Conservation (phyloP, 2,797 vertebrate species). For the Sparus aurata region DNA sequence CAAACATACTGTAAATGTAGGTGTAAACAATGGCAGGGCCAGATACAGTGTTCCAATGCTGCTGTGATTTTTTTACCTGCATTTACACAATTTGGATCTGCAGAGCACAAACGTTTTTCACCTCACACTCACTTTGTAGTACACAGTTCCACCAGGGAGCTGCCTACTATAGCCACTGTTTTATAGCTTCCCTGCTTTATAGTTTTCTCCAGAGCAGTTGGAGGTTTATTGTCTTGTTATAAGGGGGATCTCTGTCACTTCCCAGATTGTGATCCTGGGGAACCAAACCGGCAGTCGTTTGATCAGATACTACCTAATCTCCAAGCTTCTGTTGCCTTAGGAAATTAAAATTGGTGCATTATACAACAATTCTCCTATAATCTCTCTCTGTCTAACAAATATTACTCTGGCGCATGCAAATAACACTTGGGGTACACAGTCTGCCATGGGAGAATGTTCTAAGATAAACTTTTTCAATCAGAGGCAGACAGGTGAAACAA, state of each 20-base stretch:
- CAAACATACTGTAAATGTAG: constrained; percentile 52
- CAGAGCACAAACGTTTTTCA: constrained; percentile 32
- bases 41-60: constrained; percentile 21
- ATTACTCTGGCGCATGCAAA: constrained; percentile 50
- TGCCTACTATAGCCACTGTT: constrained; percentile 34
- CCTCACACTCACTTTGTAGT: constrained; percentile 39
- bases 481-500: constrained; percentile 45
- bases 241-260: constrained; percentile 27
- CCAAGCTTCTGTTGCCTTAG: constrained; percentile 52
- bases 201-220: constrained; percentile 51
- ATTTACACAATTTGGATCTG: constrained; percentile 39
- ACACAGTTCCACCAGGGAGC: constrained; percentile 43
- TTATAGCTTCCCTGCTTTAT: constrained; percentile 33
- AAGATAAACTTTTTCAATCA: constrained; percentile 44
- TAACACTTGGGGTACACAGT: constrained; percentile 39
- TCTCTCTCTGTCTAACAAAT: constrained; percentile 53
- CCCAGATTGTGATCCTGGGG: constrained; percentile 42
- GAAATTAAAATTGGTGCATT: constrained; percentile 55
- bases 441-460: constrained; percentile 54
- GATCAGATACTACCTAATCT: constrained; percentile 53
- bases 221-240: constrained; percentile 42
- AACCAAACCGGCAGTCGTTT: constrained; percentile 52
- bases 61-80: constrained; percentile 24
- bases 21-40: constrained; percentile 60
- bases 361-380: constrained; percentile 45